Conservation (phyloP, 2,797 vertebrate species). For the Cirrhinus mrigala region DNA sequence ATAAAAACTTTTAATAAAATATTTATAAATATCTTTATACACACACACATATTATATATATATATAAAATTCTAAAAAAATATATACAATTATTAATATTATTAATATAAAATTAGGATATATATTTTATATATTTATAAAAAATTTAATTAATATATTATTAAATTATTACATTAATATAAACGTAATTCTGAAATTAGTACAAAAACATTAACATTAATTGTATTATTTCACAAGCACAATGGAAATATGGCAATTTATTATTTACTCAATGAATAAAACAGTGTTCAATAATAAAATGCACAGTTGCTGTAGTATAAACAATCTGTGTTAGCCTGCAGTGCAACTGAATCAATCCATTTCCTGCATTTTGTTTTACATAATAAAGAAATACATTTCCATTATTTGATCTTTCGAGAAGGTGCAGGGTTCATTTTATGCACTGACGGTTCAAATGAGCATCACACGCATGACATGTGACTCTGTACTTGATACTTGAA, state of each 20-base stretch:
- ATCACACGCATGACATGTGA: slow-evolving; percentile 29
- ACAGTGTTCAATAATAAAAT: neutral
- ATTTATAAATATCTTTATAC: neutral
- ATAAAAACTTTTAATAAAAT: neutral
- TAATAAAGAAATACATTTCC: slow-evolving; percentile 2
- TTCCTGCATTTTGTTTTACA: slow-evolving; percentile 21
- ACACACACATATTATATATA: too few relatives aligned
- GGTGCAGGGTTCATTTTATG: neutral
- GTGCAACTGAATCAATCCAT: neutral
- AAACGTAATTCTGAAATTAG: too few relatives aligned
- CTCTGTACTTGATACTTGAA: neutral
- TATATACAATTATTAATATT: too few relatives aligned
- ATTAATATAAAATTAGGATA: too few relatives aligned
- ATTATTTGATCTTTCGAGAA: neutral
- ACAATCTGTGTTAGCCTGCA: neutral
- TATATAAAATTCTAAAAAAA: too few relatives aligned
- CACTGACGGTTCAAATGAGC: neutral
- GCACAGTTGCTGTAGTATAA: neutral
- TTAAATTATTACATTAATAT: too few relatives aligned
- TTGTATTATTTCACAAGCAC: neutral
- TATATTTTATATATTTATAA: too few relatives aligned
- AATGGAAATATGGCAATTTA: neutral
- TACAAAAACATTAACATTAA: neutral
- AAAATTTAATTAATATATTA: too few relatives aligned
- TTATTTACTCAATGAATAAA: neutral